A percentile compares a stretch with the other conserved stretches of the same genome.
phyloP scores from a whole-genome alignment of 2,113 vertebrate genomes.

The Hemiscyllium ocellatum region DNA sequence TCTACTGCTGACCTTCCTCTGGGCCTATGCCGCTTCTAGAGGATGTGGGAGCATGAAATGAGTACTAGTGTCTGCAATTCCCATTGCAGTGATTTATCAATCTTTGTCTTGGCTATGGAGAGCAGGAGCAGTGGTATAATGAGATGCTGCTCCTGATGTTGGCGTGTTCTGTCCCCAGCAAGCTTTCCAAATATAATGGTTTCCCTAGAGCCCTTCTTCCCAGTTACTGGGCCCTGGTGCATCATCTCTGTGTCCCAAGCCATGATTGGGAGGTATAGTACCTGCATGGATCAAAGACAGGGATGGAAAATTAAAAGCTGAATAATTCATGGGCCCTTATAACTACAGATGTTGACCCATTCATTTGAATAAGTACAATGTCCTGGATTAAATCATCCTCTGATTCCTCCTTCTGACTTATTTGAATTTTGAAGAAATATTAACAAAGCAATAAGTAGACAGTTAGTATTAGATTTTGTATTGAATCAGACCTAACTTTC shows the following conservation, averaged over 20 bases:
- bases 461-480: not conserved
- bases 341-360: not conserved
- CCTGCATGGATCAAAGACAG: not conserved
- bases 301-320: not conserved
- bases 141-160: too few relatives aligned
- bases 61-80: not conserved
- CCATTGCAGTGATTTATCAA: not conserved
- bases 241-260: too few relatives aligned
- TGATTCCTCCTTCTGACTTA: not conserved
- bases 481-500: not conserved
- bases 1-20: not conserved
- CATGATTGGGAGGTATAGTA: not conserved
- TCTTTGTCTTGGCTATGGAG: not conserved
- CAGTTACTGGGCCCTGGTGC: too few relatives aligned
- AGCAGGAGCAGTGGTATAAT: too few relatives aligned
- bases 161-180: too few relatives aligned
- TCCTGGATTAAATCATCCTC: not conserved
- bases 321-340: not conserved
- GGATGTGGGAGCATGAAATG: not conserved
- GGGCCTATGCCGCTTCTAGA: not conserved
- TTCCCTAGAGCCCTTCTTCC: too few relatives aligned
- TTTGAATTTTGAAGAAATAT: not conserved
- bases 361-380: not conserved
- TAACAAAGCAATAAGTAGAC: not conserved
- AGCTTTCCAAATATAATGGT: too few relatives aligned